A percentile compares a stretch with the other conserved stretches of the same genome.
Conservation (phyloP, 2,113 vertebrate genomes). For the Ia io region DNA sequence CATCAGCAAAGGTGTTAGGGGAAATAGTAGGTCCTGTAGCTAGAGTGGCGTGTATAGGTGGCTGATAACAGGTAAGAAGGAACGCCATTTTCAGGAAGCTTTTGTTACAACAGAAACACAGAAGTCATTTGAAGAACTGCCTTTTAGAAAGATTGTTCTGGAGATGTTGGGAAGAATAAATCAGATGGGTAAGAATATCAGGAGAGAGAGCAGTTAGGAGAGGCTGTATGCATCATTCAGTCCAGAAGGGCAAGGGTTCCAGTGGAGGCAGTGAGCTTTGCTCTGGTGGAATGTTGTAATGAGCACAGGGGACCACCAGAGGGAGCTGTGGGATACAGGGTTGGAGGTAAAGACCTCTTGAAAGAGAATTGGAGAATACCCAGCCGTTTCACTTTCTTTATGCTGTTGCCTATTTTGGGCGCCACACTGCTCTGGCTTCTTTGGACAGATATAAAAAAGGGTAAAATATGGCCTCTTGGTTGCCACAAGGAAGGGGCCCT, state of each 20-base stretch:
- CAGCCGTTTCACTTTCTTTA: neutral
- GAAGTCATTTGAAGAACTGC: neutral
- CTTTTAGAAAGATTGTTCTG: slow-evolving; percentile 5
- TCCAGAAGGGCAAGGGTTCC: neutral
- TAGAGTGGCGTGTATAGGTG: neutral
- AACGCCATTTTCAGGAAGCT: neutral
- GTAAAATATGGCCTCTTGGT: neutral
- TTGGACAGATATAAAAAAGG: neutral
- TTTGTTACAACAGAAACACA: neutral
- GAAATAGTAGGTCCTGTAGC: neutral
- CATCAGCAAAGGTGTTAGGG: neutral
- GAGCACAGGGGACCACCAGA: neutral
- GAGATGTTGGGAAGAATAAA: neutral
- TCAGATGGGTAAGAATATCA: neutral
- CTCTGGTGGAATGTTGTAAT: neutral
- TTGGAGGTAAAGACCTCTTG: neutral
- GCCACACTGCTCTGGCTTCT: neutral
- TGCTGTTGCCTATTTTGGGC: neutral
- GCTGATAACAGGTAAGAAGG: neutral
- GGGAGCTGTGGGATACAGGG: neutral
- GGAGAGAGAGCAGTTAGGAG: neutral
- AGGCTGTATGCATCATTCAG: neutral
- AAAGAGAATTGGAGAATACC: neutral
- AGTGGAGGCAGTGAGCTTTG: neutral
- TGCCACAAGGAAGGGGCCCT: neutral